Evolutionary conservation across 1,140 invertebrate genomes (phyloP).

Genomic region (Globodera rostochiensis): DNA sequence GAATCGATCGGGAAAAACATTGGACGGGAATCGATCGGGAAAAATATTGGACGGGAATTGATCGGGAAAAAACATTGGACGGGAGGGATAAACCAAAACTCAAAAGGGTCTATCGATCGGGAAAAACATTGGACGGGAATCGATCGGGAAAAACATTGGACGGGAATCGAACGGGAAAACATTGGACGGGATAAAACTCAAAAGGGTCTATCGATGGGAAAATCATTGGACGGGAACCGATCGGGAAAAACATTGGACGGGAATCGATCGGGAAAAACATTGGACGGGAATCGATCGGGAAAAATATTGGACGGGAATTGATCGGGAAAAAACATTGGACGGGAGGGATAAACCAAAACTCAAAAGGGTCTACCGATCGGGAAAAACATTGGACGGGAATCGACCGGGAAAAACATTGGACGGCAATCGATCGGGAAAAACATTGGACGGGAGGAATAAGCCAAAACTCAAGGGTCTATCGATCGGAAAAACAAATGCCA

Average conservation of each 20-base stretch:
- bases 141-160: neutral
- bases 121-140: neutral
- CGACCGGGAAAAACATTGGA: no score
- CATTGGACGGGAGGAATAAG: neutral
- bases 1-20: no score
- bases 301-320: no score
- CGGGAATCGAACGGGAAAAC: no score
- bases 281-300: no score
- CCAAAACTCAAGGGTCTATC: neutral
- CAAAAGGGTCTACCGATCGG: constrained; percentile 18
- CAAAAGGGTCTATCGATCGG: constrained; percentile 12
- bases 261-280: constrained; percentile 18
- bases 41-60: no score
- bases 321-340: no score
- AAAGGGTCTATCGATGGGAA: constrained; percentile 19
- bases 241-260: neutral
- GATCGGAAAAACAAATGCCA: constrained; percentile 13
- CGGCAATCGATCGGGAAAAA: no score
- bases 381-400: no score
- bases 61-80: no score
- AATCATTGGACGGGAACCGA: no score
- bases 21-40: constrained; percentile 19
- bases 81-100: constrained; percentile 8
- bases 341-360: constrained; percentile 8
- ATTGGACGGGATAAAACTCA: constrained; percentile 14